These are phyloP conservation scores for Hyppa rectilinea DNA, from an alignment of 2,888 invertebrate species.

Conservation along the genomic window DNA sequence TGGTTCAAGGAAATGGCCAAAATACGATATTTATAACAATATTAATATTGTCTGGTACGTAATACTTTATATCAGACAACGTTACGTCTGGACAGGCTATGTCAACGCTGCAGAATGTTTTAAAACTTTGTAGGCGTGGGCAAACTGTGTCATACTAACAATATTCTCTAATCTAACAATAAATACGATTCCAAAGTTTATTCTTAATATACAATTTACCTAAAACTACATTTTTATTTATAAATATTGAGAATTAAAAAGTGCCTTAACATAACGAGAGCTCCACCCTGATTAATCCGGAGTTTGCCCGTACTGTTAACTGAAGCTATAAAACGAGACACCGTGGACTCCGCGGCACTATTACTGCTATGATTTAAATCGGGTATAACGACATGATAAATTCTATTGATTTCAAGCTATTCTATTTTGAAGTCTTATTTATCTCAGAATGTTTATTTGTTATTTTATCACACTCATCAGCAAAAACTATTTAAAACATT, in stretches of 20 bases:
- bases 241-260: conserved; percentile 65
- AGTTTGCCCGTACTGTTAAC: conserved; percentile 57
- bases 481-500: conserved; percentile 23
- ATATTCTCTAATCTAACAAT: conserved; percentile 57
- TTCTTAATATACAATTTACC: conserved; percentile 48
- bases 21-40: conserved; percentile 51
- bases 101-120: conserved; percentile 33
- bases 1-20: conserved; percentile 40
- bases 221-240: conserved; percentile 57
- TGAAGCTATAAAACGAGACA: conserved; percentile 21
- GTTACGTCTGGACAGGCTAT: conserved; percentile 31
- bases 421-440: conserved; percentile 16
- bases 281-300: conserved; percentile 65
- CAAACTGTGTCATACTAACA: conserved; percentile 42
- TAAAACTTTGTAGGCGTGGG: conserved; percentile 16
- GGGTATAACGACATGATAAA: conserved; percentile 1
- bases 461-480: conserved; percentile 19
- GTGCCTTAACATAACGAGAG: conserved; percentile 58
- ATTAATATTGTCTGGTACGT: conserved; percentile 27
- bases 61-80: conserved; percentile 8
- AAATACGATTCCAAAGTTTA: conserved; percentile 64
- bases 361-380: conserved; percentile 9
- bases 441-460: conserved; percentile 28
- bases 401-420: conserved; percentile 15
- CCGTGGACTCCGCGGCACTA: conserved; percentile 11